Conservation (phyloP, 2,113 vertebrate species). For the Leuciscus idus region DNA sequence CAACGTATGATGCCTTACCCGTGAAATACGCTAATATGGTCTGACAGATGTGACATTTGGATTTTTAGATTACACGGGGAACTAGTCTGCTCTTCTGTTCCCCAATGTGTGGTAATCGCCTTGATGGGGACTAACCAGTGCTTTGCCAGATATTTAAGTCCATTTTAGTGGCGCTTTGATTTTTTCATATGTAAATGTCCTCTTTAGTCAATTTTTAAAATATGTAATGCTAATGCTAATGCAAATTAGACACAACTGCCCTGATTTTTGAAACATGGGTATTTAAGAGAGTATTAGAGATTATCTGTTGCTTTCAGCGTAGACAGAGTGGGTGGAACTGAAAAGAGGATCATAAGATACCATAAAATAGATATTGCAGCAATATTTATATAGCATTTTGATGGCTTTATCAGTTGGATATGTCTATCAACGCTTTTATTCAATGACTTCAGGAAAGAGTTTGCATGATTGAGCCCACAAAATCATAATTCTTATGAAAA, state of each 20-base stretch:
- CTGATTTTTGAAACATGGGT: neutral
- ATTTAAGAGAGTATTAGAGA: constrained; percentile 11
- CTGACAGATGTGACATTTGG: constrained; percentile 42
- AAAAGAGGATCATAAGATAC: neutral
- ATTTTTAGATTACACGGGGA: constrained; percentile 44
- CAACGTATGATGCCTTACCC: neutral
- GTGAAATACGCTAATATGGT: constrained; percentile 25
- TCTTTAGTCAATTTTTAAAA: neutral
- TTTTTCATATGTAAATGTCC: constrained; percentile 15
- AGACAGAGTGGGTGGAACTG: neutral
- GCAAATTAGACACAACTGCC: constrained; percentile 7
- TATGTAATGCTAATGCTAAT: constrained; percentile 5
- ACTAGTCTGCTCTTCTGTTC: constrained; percentile 39
- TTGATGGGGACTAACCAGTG: constrained; percentile 27
- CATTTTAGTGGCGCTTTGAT: constrained; percentile 9
- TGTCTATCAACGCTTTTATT: neutral
- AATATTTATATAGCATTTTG: neutral
- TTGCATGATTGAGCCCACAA: neutral
- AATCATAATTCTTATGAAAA: neutral
- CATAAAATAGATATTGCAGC: neutral
- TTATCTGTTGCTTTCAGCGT: constrained; percentile 11
- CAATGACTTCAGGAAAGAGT: neutral
- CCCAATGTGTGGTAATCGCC: constrained; percentile 26
- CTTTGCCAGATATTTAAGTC: constrained; percentile 8
- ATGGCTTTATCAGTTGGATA: neutral